Evolutionary conservation across 2,797 vertebrate genomes (phyloP).

Genomic region (Echiichthys vipera): DNA sequence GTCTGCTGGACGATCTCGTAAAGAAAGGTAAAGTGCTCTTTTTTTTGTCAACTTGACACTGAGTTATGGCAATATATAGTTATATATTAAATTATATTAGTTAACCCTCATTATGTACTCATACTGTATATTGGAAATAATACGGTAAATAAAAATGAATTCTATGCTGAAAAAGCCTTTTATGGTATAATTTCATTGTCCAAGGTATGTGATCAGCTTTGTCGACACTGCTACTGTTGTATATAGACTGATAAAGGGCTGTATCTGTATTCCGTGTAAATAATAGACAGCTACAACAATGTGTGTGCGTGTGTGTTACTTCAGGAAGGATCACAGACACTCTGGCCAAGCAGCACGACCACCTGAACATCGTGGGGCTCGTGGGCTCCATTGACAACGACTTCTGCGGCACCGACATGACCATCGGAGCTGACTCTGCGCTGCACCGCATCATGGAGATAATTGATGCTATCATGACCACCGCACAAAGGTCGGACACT

Average conservation of each 20-base stretch:
- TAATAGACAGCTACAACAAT: background rate
- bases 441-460: slow-evolving; percentile 96
- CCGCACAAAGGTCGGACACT: slow-evolving; percentile 89
- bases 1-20: slow-evolving; percentile 90
- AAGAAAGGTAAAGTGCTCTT: slow-evolving; percentile 81
- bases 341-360: slow-evolving; percentile 81
- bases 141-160: background rate
- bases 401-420: slow-evolving; percentile 98
- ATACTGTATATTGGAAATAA: background rate
- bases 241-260: background rate
- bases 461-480: slow-evolving; percentile 94
- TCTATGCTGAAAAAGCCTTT: background rate
- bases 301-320: background rate
- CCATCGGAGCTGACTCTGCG: slow-evolving; percentile 94
- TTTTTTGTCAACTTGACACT: background rate
- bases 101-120: background rate
- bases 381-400: slow-evolving; percentile 98
- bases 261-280: background rate
- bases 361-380: slow-evolving; percentile 94
- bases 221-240: background rate
- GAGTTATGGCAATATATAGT: background rate
- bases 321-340: slow-evolving; percentile 90
- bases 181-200: background rate
- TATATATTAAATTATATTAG: too few relatives aligned
- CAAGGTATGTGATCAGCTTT: background rate